Conservation (phyloP, 2,888 invertebrate species). For the Conchocele bisecta region DNA sequence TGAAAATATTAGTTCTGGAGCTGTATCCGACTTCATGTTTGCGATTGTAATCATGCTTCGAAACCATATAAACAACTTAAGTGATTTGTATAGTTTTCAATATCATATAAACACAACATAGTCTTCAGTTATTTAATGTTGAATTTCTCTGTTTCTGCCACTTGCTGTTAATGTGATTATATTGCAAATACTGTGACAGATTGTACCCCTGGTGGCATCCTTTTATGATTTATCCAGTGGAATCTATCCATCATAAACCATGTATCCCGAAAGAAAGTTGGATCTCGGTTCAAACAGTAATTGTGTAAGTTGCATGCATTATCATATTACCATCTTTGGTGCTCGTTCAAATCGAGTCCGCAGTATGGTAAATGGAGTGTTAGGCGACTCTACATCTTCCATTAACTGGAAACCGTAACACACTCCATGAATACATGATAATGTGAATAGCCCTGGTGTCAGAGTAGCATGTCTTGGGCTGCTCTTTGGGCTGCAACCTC, state of each 20-base stretch:
- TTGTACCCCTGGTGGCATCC: constrained; percentile 20
- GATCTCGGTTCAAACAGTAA: constrained; percentile 33
- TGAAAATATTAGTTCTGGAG: background rate
- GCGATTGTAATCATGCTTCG: constrained; percentile 11
- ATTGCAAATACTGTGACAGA: constrained; percentile 7
- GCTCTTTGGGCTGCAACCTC: background rate
- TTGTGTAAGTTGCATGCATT: constrained; percentile 35
- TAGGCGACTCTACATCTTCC: constrained; percentile 37
- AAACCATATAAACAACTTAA: constrained; percentile 15
- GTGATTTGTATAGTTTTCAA: constrained; percentile 14
- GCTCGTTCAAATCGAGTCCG: constrained; percentile 20
- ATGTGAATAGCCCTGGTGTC: constrained; percentile 27
- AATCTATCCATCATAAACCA: constrained; percentile 36
- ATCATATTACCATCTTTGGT: constrained; percentile 22
- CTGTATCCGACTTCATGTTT: background rate
- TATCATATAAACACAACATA: constrained; percentile 12
- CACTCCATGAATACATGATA: constrained; percentile 38
- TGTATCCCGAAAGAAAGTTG: constrained; percentile 20
- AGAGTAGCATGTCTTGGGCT: constrained; percentile 4
- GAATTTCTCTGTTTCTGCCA: constrained; percentile 18
- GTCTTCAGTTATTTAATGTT: constrained; percentile 12
- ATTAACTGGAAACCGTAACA: constrained; percentile 45
- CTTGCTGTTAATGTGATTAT: background rate
- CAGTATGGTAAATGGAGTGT: constrained; percentile 41
- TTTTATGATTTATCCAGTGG: constrained; percentile 26